These are phyloP conservation scores for Tigriopus japonicus DNA, from an alignment of 1,140 invertebrate genomes.

Conservation along the genomic window DNA sequence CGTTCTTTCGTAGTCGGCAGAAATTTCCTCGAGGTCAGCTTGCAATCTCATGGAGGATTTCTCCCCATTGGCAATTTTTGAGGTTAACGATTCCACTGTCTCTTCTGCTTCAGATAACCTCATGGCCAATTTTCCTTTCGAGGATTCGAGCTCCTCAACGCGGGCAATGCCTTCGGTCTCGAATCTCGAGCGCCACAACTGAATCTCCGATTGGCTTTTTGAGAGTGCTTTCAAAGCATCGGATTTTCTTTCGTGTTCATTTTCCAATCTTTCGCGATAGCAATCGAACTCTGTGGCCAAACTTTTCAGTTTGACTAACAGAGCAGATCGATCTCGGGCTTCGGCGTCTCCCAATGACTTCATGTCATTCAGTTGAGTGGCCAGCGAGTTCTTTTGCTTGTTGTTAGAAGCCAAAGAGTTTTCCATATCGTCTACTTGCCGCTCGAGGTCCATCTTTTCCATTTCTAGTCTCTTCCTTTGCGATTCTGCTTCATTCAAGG, in stretches of 20 bases:
- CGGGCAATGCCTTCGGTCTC: slow-evolving; percentile 24
- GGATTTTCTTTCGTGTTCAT: slow-evolving; percentile 46
- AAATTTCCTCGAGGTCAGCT: slow-evolving; percentile 93
- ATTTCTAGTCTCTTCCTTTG: slow-evolving; percentile 91
- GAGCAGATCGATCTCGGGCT: slow-evolving; percentile 39
- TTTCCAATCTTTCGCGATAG: slow-evolving; percentile 46
- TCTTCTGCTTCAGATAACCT: slow-evolving; percentile 69
- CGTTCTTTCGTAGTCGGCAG: slow-evolving; percentile 39
- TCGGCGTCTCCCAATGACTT: slow-evolving; percentile 36
- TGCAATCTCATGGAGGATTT: slow-evolving; percentile 91
- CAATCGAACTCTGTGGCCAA: slow-evolving; percentile 84
- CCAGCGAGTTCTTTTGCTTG: slow-evolving; percentile 31
- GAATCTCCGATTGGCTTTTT: slow-evolving; percentile 84
- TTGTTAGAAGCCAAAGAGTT: slow-evolving; percentile 30
- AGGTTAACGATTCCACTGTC: slow-evolving; percentile 73
- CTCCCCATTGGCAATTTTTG: slow-evolving; percentile 55
- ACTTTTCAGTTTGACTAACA: slow-evolving; percentile 89
- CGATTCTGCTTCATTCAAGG: slow-evolving; percentile 82
- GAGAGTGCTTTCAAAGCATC: slow-evolving; percentile 76
- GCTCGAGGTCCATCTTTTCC: slow-evolving; percentile 51
- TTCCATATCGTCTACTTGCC: slow-evolving; percentile 30
- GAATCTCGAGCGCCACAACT: slow-evolving; percentile 27
- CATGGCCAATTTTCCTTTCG: slow-evolving; percentile 55
- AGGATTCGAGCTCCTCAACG: slow-evolving; percentile 12
- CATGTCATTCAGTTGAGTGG: slow-evolving; percentile 35